Base-by-base conservation (phyloP, 2,888 invertebrate genomes). In the Xestoiulus laeticollis region DNA sequence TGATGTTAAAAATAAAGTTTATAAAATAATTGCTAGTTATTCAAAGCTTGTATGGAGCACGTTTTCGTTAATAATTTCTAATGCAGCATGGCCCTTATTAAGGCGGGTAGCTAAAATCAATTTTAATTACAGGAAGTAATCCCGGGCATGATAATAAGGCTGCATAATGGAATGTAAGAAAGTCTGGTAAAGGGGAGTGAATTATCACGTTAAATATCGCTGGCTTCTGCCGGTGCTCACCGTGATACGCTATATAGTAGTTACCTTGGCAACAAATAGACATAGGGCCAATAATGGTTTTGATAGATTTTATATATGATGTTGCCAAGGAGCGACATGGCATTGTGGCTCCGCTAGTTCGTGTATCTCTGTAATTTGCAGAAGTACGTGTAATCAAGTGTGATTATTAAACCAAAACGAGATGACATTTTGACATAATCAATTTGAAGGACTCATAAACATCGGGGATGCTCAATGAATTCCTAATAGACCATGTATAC, bases 361-460 rank as follows among this genome's bases (percentile, higher is more conserved):
- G 14, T 48, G 16, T 16, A 48, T 16, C 16, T 53, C 53, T n/a
- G 53, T n/a, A 53, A 53, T 53, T 53, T 53, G 53, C 16, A 53
- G 53, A 53, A 53, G n/a, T 53, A 53, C 53, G 33, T 83, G 83
- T 83, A 83, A 83, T 83, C 83, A 83, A 83, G 83, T 83, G 83
- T 26, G 83, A 83, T 83, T 83, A 83, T 83, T 83, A 83, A 33
- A 19, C 83, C 83, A 83, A 53, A 53, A n/a, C 53, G 53, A 53
- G n/a, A 53, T 53, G 53, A 53, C 53, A 53, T 53, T 53, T 53
- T 53, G 53, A 53, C 53, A 53, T 53, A 53, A 53, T 53, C 53
- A 53, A 53, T 53, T 53, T n/a, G 53, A 16, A 53, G n/a, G 19
- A 19, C n/a, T 53, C 53, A 5, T 53, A n/a, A 19, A n/a, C 53